A percentile compares a stretch with the other conserved stretches of the same genome.
phyloP scores from a whole-genome alignment of 2,888 invertebrate genomes.

The Hyppa rectilinea region DNA sequence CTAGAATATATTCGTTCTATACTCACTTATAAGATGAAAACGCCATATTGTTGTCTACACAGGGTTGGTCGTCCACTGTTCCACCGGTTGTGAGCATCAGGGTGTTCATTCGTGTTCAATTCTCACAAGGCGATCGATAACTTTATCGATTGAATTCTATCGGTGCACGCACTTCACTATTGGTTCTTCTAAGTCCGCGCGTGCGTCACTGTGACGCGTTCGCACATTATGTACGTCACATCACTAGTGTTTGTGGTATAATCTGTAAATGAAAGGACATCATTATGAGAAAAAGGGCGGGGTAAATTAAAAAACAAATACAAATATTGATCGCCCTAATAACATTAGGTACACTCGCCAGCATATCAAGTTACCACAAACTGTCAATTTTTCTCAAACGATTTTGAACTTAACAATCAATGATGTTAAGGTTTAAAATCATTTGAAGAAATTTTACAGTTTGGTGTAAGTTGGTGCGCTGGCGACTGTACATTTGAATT shows the following conservation, averaged over 20 bases:
- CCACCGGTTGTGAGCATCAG: slow-evolving; percentile 88
- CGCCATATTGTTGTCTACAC: slow-evolving; percentile 87
- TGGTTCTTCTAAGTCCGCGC: slow-evolving; percentile 73
- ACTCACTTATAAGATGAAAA: slow-evolving; percentile 89
- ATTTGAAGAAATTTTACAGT: too few species aligned
- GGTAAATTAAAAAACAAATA: background rate
- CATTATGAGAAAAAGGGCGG: slow-evolving; percentile 8
- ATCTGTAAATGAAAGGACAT: slow-evolving; percentile 75
- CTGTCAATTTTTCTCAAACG: too few species aligned
- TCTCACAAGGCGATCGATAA: slow-evolving; percentile 64
- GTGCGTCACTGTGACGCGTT: slow-evolving; percentile 80
- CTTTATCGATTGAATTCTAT: slow-evolving; percentile 65
- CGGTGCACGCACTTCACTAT: slow-evolving; percentile 79
- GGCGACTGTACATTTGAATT: background rate
- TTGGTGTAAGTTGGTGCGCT: too few species aligned
- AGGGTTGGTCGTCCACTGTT: slow-evolving; percentile 85
- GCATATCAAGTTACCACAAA: too few species aligned
- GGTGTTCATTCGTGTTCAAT: slow-evolving; percentile 84
- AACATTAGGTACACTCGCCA: too few species aligned
- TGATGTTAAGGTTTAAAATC: too few species aligned
- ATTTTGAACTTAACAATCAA: too few species aligned
- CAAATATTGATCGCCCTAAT: background rate
- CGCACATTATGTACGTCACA: slow-evolving; percentile 78
- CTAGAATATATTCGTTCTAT: slow-evolving; percentile 52
- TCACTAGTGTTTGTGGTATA: slow-evolving; percentile 78